Percentiles rank a stretch among this genome's conserved stretches.
phyloP scores from a whole-genome alignment of 2,888 invertebrate species.

The Calameuta pallipes region DNA sequence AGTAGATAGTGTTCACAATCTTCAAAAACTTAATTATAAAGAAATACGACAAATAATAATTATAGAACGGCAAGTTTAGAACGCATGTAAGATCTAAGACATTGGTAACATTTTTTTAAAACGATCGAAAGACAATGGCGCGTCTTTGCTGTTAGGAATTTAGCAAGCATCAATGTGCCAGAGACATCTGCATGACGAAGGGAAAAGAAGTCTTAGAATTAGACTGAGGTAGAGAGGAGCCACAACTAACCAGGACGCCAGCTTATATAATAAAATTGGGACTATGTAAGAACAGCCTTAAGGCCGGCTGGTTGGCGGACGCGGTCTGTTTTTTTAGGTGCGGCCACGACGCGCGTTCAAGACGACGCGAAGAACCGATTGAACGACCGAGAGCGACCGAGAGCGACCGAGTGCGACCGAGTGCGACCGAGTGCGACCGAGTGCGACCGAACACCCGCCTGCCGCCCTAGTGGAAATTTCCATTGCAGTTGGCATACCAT shows the following conservation, averaged over 20 bases:
- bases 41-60: neutral
- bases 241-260: neutral
- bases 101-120: neutral
- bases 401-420: neutral
- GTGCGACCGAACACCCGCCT: neutral
- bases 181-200: neutral
- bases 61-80: neutral
- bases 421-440: neutral
- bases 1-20: neutral
- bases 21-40: neutral
- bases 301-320: slow-evolving; percentile 34
- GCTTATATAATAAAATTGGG: slow-evolving; percentile 21
- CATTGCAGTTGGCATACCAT: slow-evolving; percentile 61
- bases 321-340: slow-evolving; percentile 52
- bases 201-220: neutral
- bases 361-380: slow-evolving; percentile 43
- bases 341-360: slow-evolving; percentile 44
- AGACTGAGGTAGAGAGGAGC: neutral
- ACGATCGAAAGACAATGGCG: neutral
- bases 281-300: slow-evolving; percentile 35
- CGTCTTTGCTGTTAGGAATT: neutral
- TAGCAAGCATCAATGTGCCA: neutral
- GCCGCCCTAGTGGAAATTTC: slow-evolving; percentile 59
- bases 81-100: neutral
- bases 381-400: neutral